Evolutionary conservation across 53 echinoderm and acorn worm species (phyloP), one percentile per base, ranked within the genome.

Genomic region (Mesocentrotus franciscanus): DNA sequence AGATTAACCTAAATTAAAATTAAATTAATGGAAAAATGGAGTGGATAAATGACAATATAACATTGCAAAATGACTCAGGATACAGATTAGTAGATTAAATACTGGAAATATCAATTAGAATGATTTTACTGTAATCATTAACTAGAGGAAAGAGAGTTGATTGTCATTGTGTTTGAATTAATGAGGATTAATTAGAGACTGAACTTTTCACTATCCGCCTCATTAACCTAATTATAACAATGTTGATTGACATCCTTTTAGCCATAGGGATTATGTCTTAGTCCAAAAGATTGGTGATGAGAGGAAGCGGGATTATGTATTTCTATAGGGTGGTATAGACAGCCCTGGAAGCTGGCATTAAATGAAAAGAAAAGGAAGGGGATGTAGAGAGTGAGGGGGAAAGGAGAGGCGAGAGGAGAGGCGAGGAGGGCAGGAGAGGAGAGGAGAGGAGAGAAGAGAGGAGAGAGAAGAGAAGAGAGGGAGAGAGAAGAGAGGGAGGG

Each of bases 141-240:
- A 13, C 76, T 17, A 42, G 36, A 20, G 8, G 32, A 79, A 17
- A 36, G 27, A 16, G 35, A 36, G 0, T 36, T 22, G 42, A 87
- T 87, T 58, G 59, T 87, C 87, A 57, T 58, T 58, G 84, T 84
- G 9, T 49, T 55, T 84, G 39, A 84, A 42, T 84, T 84, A 76
- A 76, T 76, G 81, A 39, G 87, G 11, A 87, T 87, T 59, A 58
- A 87, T 57, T 87, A 87, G 11, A 27, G 26, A 87, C 0, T 87
- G 87, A 87, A 87, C 58, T 58, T 42, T 56, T 56, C 58, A 55
- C 10, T 57, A 87, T 87, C 57, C 12, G 34, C 56, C 87, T 87
- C 87, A 58, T 87, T 56, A 87, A 87, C 87, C 87, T 58, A 57
- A 87, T 87, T 87, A 36, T 27, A 26, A 87, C 58, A 87, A 12